Evolutionary conservation across 2,888 invertebrate species (phyloP).

Genomic region (Philaethria dido): DNA sequence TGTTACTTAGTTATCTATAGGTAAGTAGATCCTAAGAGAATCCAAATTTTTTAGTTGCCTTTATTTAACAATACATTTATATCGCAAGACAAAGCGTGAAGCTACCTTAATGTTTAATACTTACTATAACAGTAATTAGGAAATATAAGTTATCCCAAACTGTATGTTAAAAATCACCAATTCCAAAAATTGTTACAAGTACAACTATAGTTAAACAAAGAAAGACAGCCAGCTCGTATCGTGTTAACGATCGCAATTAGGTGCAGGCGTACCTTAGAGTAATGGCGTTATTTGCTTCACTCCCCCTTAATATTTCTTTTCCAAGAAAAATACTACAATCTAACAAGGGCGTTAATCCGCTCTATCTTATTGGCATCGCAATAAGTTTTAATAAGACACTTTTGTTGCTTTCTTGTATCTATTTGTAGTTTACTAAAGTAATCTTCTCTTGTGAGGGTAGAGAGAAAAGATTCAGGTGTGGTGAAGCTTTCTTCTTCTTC

Average conservation of each 20-base stretch:
- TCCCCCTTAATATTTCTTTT: slow-evolving; percentile 29
- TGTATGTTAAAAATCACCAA: background rate
- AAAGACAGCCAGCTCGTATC: slow-evolving; percentile 18
- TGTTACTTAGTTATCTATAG: no score
- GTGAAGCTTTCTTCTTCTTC: no score
- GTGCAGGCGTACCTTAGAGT: slow-evolving; percentile 35
- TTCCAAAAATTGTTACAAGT: background rate
- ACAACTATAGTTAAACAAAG: slow-evolving; percentile 8
- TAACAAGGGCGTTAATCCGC: slow-evolving; percentile 17
- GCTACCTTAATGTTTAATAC: no score
- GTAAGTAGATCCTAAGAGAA: no score
- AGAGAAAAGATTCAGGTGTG: background rate
- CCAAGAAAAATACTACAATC: slow-evolving; percentile 33
- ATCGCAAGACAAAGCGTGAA: no score
- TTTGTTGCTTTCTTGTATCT: background rate
- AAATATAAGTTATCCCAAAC: background rate
- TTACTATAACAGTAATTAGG: no score
- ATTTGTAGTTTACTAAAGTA: background rate
- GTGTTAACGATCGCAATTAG: slow-evolving; percentile 38
- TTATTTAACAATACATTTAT: no score
- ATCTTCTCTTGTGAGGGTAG: background rate
- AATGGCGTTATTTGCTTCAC: slow-evolving; percentile 39
- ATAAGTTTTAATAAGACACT: slow-evolving; percentile 18
- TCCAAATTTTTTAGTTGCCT: no score
- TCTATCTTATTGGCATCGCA: slow-evolving; percentile 26